A percentile compares a stretch with the other conserved stretches of the same genome.
These are phyloP conservation scores for Drosophila pruinosa DNA, from an alignment of 1,140 invertebrate genomes.

Conservation along the genomic window DNA sequence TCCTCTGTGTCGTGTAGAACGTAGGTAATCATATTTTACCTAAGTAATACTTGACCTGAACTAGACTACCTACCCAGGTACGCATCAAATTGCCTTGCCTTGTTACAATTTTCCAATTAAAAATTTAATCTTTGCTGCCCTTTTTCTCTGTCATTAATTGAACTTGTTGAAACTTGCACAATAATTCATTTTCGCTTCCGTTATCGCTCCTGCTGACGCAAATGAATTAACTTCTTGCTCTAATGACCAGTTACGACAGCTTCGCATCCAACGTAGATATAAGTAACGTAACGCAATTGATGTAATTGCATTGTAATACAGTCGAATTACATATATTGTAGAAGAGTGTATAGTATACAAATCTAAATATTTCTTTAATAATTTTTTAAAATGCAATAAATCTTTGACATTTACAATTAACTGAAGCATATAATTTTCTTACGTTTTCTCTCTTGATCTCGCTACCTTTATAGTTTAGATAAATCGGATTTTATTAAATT, in stretches of 20 bases:
- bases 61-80: not conserved
- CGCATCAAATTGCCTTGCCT: conserved; percentile 15
- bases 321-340: not conserved
- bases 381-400: not conserved
- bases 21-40: conserved; percentile 31
- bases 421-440: not conserved
- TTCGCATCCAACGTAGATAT: conserved; percentile 48
- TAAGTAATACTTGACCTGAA: not conserved
- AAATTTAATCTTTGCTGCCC: conserved; percentile 61
- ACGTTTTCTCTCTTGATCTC: not conserved
- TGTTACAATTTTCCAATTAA: conserved; percentile 67
- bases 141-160: conserved; percentile 56
- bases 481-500: conserved; percentile 5
- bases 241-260: conserved; percentile 29
- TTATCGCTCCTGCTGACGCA: conserved; percentile 11
- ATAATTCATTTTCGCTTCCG: conserved; percentile 47
- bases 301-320: conserved; percentile 49
- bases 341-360: not conserved
- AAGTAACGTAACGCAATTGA: conserved; percentile 57
- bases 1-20: conserved; percentile 63
- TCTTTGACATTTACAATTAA: not conserved
- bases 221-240: conserved; percentile 23
- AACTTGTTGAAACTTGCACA: conserved; percentile 58
- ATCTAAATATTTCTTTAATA: not conserved
- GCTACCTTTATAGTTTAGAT: not conserved